Conservation (phyloP, 1,140 invertebrate species). For the Brachionus manjavacas region DNA sequence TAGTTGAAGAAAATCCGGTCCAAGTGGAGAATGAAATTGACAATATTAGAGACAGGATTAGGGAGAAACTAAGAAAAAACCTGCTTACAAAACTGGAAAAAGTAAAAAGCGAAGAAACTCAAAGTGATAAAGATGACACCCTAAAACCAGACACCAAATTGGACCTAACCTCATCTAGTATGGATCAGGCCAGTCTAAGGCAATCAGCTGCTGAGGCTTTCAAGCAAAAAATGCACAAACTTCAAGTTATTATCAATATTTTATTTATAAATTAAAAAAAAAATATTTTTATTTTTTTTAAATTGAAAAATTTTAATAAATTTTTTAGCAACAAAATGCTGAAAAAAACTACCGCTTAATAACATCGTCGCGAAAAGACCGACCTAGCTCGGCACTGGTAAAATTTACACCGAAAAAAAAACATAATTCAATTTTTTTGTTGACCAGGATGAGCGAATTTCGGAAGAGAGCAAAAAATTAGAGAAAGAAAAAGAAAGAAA, state of each 20-base stretch:
- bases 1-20: not conserved
- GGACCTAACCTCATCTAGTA: constrained; percentile 14
- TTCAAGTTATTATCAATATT: not conserved
- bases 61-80: not conserved
- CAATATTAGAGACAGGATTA: constrained; percentile 12
- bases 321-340: not conserved
- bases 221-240: constrained; percentile 11
- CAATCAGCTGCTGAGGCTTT: not conserved
- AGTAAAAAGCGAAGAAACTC: not conserved
- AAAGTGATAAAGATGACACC: not conserved
- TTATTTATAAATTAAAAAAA: not conserved
- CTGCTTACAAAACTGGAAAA: not conserved
- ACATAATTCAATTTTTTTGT: not conserved
- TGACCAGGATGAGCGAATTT: not conserved
- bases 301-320: not conserved
- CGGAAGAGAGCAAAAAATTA: not conserved
- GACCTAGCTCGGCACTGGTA: not conserved
- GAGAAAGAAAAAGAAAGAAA: not conserved
- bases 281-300: no score
- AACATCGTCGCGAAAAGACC: not conserved
- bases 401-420: not conserved
- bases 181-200: not conserved
- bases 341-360: no score
- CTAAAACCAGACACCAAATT: not conserved
- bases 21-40: constrained; percentile 18